Evolutionary conservation across 1,140 invertebrate species (phyloP).

Genomic region (Sycobia sp.): DNA sequence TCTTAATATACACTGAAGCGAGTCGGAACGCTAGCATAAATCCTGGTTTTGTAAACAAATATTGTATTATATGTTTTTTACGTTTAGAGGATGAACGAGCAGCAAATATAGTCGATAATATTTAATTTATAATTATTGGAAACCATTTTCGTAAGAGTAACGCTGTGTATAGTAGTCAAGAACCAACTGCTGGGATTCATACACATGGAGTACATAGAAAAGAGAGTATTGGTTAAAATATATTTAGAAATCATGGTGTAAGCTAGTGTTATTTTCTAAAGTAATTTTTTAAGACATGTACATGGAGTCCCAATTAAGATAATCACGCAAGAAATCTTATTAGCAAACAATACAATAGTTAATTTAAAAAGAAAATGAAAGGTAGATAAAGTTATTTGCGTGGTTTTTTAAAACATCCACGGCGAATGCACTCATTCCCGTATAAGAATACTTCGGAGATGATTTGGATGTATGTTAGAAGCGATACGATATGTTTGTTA

Average conservation of each 20-base stretch:
- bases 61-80: constrained; percentile 45
- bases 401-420: constrained; percentile 3
- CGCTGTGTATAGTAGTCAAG: constrained; percentile 30
- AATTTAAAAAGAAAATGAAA: constrained; percentile 1
- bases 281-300: constrained; percentile 16
- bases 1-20: constrained; percentile 53
- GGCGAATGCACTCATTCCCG: neutral
- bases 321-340: constrained; percentile 23
- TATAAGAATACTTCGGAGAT: constrained; percentile 5
- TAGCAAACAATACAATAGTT: constrained; percentile 2
- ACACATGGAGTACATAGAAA: constrained; percentile 25
- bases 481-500: neutral
- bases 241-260: constrained; percentile 34
- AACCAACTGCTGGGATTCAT: constrained; percentile 19
- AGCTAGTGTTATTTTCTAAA: constrained; percentile 33
- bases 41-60: constrained; percentile 59
- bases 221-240: constrained; percentile 18
- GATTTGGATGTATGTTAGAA: constrained; percentile 9
- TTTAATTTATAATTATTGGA: constrained; percentile 35
- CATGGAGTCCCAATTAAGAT: no score
- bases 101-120: constrained; percentile 34
- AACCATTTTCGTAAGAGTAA: constrained; percentile 28
- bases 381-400: neutral
- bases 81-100: constrained; percentile 30
- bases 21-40: constrained; percentile 56